Evolutionary conservation across 2,113 vertebrate genomes (phyloP).

Genomic region (Rostratula benghalensis): DNA sequence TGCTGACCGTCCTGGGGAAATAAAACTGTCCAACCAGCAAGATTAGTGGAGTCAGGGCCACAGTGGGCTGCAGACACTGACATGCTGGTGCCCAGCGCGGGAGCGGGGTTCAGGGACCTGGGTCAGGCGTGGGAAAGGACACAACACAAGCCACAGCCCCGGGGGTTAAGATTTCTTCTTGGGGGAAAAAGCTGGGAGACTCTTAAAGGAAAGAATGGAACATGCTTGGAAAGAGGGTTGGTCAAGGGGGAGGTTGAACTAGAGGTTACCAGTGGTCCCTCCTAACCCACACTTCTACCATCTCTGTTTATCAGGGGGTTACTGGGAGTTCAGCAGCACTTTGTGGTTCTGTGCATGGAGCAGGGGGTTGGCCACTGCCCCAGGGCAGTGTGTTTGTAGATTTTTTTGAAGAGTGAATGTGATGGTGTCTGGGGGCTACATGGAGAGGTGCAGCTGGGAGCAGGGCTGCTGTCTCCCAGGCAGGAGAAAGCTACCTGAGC

Average conservation of each 20-base stretch:
- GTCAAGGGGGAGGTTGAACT: not conserved
- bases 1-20: not conserved
- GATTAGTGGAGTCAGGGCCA: not conserved
- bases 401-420: not conserved
- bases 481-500: not conserved
- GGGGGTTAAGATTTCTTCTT: not conserved
- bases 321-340: not conserved
- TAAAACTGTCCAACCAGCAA: not conserved
- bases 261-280: not conserved
- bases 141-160: not conserved
- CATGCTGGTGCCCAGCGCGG: not conserved
- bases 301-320: not conserved
- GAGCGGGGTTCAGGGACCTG: not conserved
- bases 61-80: accelerated
- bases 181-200: not conserved
- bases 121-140: not conserved
- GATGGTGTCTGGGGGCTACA: not conserved
- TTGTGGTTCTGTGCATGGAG: not conserved
- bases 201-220: not conserved
- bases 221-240: not conserved
- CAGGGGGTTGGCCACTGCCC: accelerated
- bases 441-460: not conserved
- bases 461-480: not conserved
- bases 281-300: not conserved
- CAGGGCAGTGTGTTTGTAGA: not conserved